These are phyloP conservation scores for Sorex araneus DNA, from an alignment of 2,113 vertebrate genomes.

Conservation along the genomic window DNA sequence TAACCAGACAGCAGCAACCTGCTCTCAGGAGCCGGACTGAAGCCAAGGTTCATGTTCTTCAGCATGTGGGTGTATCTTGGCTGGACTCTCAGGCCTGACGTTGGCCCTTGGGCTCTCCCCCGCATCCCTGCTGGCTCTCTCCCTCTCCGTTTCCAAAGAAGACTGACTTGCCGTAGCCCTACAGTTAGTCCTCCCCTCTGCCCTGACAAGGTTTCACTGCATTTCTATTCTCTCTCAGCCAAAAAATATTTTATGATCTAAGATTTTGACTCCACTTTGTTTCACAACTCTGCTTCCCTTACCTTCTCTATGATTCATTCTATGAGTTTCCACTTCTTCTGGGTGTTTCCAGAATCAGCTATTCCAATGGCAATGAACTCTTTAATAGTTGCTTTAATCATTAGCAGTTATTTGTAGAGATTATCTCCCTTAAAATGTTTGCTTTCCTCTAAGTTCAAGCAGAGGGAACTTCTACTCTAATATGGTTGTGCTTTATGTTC, in stretches of 20 bases:
- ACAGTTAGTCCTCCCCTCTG: neutral
- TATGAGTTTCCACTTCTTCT: neutral
- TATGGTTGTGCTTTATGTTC: neutral
- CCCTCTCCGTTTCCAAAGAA: neutral
- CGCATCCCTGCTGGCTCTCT: neutral
- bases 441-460: neutral
- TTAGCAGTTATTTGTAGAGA: neutral
- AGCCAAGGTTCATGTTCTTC: neutral
- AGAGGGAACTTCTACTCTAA: neutral
- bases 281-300: neutral
- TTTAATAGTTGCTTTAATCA: neutral
- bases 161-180: neutral
- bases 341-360: neutral
- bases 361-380: neutral
- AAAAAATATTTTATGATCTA: constrained; percentile 1
- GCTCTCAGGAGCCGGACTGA: neutral
- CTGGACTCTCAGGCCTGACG: rapidly evolving
- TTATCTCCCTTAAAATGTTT: neutral
- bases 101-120: neutral
- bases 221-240: neutral
- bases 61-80: neutral
- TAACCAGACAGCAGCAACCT: neutral
- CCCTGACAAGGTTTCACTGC: neutral
- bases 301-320: neutral
- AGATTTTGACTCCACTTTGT: neutral